Conservation (phyloP, 2,888 invertebrate species). For the Meghimatium bilineatum region DNA sequence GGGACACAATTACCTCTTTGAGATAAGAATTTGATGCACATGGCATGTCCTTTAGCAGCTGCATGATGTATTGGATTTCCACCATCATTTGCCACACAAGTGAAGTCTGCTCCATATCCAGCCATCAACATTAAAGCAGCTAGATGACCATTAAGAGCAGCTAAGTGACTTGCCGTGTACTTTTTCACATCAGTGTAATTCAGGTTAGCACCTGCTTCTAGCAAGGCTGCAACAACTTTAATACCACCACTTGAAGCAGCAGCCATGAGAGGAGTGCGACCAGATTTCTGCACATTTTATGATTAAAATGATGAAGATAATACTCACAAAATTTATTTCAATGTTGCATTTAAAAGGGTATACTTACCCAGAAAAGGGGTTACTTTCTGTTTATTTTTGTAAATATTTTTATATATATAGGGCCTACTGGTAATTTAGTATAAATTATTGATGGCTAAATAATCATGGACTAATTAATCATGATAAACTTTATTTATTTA, state of each 20-base stretch:
- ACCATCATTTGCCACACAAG: conserved; percentile 72
- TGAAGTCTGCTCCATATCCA: conserved; percentile 76
- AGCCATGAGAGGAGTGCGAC: conserved; percentile 76
- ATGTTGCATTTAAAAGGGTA: background rate
- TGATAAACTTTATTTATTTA: too few species aligned
- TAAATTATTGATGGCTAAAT: too few species aligned
- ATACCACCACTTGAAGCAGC: conserved; percentile 74
- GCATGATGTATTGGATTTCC: conserved; percentile 76
- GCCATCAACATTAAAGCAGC: conserved; percentile 71
- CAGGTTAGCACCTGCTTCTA: conserved; percentile 69
- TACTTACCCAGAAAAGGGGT: too few species aligned
- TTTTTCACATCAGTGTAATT: conserved; percentile 68
- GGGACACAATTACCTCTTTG: conserved; percentile 71
- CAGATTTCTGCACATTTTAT: conserved; percentile 67
- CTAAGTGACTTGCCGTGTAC: conserved; percentile 75
- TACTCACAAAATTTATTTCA: background rate
- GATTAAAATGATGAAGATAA: conserved; percentile 13
- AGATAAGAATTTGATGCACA: conserved; percentile 74
- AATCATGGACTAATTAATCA: too few species aligned
- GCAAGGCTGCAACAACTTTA: conserved; percentile 72
- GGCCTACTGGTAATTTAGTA: too few species aligned
- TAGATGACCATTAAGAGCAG: conserved; percentile 74
- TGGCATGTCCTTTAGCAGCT: conserved; percentile 71
- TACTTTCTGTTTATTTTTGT: too few species aligned
- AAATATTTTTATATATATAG: too few species aligned